Conservation (phyloP, 2,888 invertebrate species). For the Aphidoletes aphidimyza region DNA sequence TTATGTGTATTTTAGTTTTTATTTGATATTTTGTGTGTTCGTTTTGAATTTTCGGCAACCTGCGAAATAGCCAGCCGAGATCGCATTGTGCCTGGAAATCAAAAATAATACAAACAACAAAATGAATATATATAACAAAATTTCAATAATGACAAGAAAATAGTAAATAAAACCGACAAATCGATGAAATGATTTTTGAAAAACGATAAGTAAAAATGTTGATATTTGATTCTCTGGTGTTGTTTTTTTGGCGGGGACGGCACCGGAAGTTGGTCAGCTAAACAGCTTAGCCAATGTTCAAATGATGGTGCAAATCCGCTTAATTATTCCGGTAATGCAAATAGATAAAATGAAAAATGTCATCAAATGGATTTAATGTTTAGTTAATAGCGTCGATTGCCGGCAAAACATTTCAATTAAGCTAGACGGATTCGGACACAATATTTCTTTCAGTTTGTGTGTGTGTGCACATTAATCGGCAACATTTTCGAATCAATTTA, state of each 20-base stretch:
- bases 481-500: no score
- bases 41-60: constrained; percentile 27
- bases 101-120: not conserved
- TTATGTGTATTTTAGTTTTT: no score
- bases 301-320: constrained; percentile 21
- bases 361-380: constrained; percentile 44
- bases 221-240: no score
- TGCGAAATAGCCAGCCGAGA: constrained; percentile 28
- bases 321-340: constrained; percentile 12
- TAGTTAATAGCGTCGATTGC: not conserved
- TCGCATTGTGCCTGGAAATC: constrained; percentile 40
- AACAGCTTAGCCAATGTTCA: not conserved
- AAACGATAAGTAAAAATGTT: no score
- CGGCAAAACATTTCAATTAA: no score
- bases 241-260: no score
- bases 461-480: no score
- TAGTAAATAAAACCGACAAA: no score
- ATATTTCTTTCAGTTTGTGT: not conserved
- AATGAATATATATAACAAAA: not conserved
- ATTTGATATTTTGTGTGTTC: no score
- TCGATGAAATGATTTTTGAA: no score
- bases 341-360: constrained; percentile 40
- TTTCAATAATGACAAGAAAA: no score
- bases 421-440: not conserved
- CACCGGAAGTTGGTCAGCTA: constrained; percentile 9